These are phyloP conservation scores for Dynastes grantii DNA, from an alignment of 2,888 invertebrate species.

Conservation along the genomic window DNA sequence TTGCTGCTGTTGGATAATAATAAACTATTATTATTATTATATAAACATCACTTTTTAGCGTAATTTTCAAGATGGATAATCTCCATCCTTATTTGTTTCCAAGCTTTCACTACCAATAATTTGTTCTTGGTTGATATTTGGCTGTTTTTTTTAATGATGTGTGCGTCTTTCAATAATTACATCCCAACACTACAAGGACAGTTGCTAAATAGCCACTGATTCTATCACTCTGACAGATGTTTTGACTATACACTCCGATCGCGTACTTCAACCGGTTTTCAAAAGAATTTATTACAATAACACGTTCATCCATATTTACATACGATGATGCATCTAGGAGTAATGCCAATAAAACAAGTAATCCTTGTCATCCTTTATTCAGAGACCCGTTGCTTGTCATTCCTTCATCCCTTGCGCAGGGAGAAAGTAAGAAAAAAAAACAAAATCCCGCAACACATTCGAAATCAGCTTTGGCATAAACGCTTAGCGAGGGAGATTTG, in stretches of 20 bases:
- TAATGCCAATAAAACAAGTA: constrained; percentile 15
- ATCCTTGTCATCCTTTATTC: not conserved
- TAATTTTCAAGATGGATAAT: no score
- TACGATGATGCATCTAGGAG: not conserved
- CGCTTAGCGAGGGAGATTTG: constrained; percentile 25
- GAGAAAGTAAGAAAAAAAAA: not conserved
- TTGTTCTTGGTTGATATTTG: no score
- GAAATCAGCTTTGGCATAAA: constrained; percentile 32
- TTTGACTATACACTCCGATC: not conserved
- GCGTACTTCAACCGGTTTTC: not conserved
- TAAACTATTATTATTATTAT: no score
- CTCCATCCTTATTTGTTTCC: no score
- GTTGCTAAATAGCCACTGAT: not conserved
- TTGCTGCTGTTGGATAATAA: no score
- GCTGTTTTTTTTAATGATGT: no score
- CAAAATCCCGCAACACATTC: not conserved
- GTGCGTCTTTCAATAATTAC: no score
- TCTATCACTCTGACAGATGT: not conserved
- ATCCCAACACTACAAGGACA: no score
- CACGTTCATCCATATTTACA: not conserved
- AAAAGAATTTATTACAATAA: constrained; percentile 12
- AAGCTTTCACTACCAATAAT: no score
- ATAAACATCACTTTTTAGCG: no score
- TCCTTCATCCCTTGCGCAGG: not conserved
- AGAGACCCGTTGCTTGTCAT: not conserved